Base-by-base conservation (phyloP, 2,888 invertebrate species). In the Choristoneura rosaceana region DNA sequence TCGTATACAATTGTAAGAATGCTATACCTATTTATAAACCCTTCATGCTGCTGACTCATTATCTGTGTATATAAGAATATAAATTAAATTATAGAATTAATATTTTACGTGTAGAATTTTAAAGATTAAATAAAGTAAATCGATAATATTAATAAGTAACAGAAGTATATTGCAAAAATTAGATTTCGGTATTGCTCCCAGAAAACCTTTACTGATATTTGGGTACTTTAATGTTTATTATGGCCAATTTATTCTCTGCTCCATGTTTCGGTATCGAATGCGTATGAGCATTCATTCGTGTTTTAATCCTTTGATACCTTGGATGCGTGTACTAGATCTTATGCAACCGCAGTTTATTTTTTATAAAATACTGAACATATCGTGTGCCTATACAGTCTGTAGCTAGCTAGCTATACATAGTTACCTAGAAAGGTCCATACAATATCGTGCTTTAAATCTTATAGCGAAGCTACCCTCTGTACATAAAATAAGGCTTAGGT, bases 151-250 rank as follows among this genome's bases (percentile, higher is more conserved):
- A 8, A 4, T 25, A 55, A 12, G 4, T 55, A 55, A 55, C 4
- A 52, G 10, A 55, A 17, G 17, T 52, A 25, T 55, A 55, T 55
- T 25, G 55, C 10, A 2, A 52, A 17, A 52, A 17, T 17, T 25
- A 25, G 8, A 60, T 60, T 61, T 61, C 15, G 10, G 41, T 61
- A 60, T 34, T 60, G 60, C 50, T 64, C 41, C 60, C 60, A 61
- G 60, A 61, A 61, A 41, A 15, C 60, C 60, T 61, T 38, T 9
- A 0, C n/a, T 41, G 60, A 61, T 61, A 61, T 61, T 61, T 41
- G 41, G 4, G 3, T 61, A 61, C 41, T 41, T 61, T 15, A 9
- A 15, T 10, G 15, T 15, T 52, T 52, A 8, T 52, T 7, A 17
- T 17, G 15, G 14, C 17, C 17, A 52, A 52, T 52, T 52, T 52